Base-by-base conservation (phyloP, 2,113 vertebrate species). In the Rhinoptilus africanus region DNA sequence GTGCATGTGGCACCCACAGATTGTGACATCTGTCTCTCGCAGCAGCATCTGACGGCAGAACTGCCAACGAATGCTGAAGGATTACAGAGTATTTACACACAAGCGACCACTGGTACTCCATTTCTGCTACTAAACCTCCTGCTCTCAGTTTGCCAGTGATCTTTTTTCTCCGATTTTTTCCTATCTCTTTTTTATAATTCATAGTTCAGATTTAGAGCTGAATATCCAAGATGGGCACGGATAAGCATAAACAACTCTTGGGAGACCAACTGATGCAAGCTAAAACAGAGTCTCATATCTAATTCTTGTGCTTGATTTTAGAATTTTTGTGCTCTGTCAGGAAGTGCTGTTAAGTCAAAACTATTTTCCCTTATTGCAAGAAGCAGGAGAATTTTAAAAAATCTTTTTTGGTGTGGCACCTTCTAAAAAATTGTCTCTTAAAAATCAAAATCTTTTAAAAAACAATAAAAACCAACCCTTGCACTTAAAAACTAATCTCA, bases 1-100 rank as follows among this genome's bases (percentile, higher is more conserved):
- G n/a, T 53, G 20, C 9, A 5, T 9, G 14, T 45, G 24, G 57
- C 35, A 74, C 21, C 5, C 37, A 59, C 6, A 50, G 22, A 7
- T 2, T 74, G 13, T 7, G 22, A 66, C 13, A 37, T 7, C 24
- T 0, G 0, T 21, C 37, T 57, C 45, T 83, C 2, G 2, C 21
- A 53, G 48, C 24, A 35, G 15, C 17, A 63, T 7, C n/a, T 37
- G 51, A 50, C 74, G 8, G 3, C 51, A 71, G 54, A 95, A 34
- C 19, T 2, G 0, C 6, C n/a, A 59, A 4, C 8, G 19, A 62
- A 45, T 30, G 17, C 15, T 82, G 60, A 72, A 27, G 12, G 1
- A 0, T 45, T 74, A 12, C 4, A 14, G 12, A 57, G 2, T 20
- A 15, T 59, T 51, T 67, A 18, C 24, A 84, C 8, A 41, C 16